Evolutionary conservation across 2,113 vertebrate genomes (phyloP).

Genomic region (Ptychochromis oligacanthus): DNA sequence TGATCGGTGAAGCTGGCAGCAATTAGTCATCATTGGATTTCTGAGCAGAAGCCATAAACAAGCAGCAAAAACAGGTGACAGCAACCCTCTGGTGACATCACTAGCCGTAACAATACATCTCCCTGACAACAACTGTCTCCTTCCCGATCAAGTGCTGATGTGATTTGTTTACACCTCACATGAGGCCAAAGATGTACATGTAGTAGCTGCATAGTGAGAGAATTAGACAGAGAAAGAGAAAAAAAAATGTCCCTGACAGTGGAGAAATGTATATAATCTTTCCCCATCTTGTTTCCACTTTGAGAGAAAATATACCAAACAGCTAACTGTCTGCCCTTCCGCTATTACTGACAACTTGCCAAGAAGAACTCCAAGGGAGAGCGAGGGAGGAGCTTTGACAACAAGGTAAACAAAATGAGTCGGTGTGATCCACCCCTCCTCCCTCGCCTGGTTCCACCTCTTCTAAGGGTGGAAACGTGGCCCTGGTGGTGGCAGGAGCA

Average conservation of each 20-base stretch:
- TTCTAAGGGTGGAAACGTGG: constrained; percentile 3
- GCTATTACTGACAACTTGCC: constrained; percentile 29
- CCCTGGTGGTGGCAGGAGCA: constrained; percentile 22
- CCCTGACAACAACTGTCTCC: constrained; percentile 55
- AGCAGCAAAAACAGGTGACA: constrained; percentile 47
- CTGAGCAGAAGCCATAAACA: constrained; percentile 59
- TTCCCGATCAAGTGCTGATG: constrained; percentile 57
- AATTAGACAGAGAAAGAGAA: neutral
- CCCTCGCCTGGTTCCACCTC: neutral
- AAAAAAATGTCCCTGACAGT: neutral
- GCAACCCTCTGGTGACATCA: constrained; percentile 50
- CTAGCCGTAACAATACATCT: constrained; percentile 60
- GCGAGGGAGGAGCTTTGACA: neutral
- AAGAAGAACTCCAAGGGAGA: constrained; percentile 18
- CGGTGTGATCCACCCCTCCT: constrained; percentile 7
- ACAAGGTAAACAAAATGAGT: constrained; percentile 53
- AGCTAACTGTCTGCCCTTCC: constrained; percentile 38
- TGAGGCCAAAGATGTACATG: constrained; percentile 47
- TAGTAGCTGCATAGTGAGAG: constrained; percentile 54
- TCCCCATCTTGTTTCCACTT: constrained; percentile 28
- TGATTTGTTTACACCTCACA: constrained; percentile 74
- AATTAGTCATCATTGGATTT: constrained; percentile 63
- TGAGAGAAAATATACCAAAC: constrained; percentile 17
- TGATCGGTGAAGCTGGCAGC: constrained; percentile 44
- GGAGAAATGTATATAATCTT: neutral